Base-by-base conservation (phyloP, 2,113 vertebrate species). In the Equus quagga region DNA sequence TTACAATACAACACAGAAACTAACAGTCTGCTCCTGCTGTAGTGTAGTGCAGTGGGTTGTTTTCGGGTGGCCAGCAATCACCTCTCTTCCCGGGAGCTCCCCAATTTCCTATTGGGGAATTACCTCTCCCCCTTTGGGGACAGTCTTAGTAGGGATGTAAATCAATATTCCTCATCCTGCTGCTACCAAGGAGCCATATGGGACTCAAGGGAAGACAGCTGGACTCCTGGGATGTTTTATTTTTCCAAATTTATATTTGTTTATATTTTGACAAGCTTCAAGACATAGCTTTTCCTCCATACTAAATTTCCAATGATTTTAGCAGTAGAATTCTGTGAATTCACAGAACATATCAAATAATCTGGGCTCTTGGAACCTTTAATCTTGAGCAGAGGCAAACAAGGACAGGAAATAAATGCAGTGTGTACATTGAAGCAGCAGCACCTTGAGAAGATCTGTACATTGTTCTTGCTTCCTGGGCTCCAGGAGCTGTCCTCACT, bases 211-310 rank as follows among this genome's bases (percentile, higher is more conserved):
- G 31, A 95, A 95, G 62, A 67, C 31, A 83, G 21, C 28, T 76
- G 75, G 51, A 79, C 86, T 83, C 44, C 24, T 60, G 41, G n/a
- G 19, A 31, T 75, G 2, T 75, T 90, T 97, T 56, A 23, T 94
- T 81, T 87, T 93, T 88, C 21, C 51, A 87, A 80, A 93, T 83
- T 64, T 80, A 2, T 56, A 11, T 82, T 78, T 76, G 49, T 87
- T 96, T 90, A 44, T 54, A 73, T 69, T 96, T 91, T 95, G 49
- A 10, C 18, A 95, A 54, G 3, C 33, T 89, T 95, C 51, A 58
- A 84, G 62, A 86, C 49, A 80, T 2, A 73, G 10, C 15, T 96
- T 96, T 94, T 84, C 78, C n/a, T 64, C 10, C 6, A 44, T 64
- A 72, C 41, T 96, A 72, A 54, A 85, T 89, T 69, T 73, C 21